Evolutionary conservation across 2,888 invertebrate genomes (phyloP).

Genomic region (Synergus japonicus): DNA sequence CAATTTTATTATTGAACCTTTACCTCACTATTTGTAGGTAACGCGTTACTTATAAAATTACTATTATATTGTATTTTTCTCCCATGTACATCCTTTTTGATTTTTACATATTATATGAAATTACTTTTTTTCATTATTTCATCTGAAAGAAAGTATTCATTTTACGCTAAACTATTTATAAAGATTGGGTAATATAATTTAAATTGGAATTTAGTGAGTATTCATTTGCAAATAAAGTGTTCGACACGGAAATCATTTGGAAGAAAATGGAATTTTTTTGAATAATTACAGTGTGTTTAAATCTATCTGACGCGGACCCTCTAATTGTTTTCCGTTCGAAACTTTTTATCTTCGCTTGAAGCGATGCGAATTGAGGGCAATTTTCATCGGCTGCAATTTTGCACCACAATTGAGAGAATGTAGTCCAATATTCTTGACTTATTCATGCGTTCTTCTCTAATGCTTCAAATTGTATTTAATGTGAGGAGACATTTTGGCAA

Average conservation of each 20-base stretch:
- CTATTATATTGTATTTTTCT: no score
- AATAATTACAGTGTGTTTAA: conserved; percentile 31
- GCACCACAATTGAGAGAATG: conserved; percentile 21
- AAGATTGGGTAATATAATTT: background rate
- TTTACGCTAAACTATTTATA: background rate
- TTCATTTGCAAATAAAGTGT: background rate
- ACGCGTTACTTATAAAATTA: no score
- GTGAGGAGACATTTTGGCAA: background rate
- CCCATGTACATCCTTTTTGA: no score
- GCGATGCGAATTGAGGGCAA: conserved; percentile 24
- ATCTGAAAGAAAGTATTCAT: no score
- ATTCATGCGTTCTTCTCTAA: conserved; percentile 8
- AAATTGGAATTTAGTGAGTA: conserved; percentile 4
- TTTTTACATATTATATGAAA: no score
- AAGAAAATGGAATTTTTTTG: conserved; percentile 3
- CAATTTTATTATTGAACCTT: background rate
- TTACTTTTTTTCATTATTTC: no score
- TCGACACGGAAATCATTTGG: conserved; percentile 14
- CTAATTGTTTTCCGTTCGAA: conserved; percentile 37
- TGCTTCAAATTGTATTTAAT: background rate
- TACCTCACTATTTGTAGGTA: no score
- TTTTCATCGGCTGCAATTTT: conserved; percentile 36
- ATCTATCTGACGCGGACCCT: conserved; percentile 3
- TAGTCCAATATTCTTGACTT: conserved; percentile 31
- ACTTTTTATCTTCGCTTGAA: conserved; percentile 33